phyloP scores from a whole-genome alignment of 2,113 vertebrate species.

The Engraulis encrasicolus region DNA sequence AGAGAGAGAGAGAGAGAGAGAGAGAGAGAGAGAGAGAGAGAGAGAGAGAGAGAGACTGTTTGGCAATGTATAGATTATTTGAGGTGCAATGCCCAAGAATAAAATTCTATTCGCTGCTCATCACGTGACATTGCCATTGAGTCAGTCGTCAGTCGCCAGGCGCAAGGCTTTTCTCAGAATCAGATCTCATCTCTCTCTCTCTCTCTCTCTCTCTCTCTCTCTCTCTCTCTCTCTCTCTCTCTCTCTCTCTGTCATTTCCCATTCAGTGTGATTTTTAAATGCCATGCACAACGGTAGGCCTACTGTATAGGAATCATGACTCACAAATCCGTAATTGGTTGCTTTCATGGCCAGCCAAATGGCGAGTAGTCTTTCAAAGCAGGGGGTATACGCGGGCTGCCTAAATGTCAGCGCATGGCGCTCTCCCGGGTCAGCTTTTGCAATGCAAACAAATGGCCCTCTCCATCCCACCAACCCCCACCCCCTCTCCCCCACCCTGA shows the following conservation, averaged over 20 bases:
- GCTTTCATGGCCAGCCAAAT: background rate
- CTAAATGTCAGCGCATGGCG: slow-evolving; percentile 38
- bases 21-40: too few relatives aligned
- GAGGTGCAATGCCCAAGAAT: background rate
- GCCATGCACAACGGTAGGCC: too few relatives aligned
- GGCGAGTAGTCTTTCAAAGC: slow-evolving; percentile 14
- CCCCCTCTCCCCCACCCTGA: background rate
- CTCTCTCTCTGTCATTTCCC: background rate
- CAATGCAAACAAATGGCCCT: slow-evolving; percentile 31
- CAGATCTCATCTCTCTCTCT: background rate
- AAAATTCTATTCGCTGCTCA: background rate
- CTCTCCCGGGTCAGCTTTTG: slow-evolving; percentile 28
- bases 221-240: too few relatives aligned
- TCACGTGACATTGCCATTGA: background rate
- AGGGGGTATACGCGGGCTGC: background rate
- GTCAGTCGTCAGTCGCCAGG: too few relatives aligned
- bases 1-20: too few relatives aligned
- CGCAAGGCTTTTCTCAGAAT: background rate
- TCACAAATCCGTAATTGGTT: slow-evolving; percentile 26
- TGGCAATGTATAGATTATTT: background rate
- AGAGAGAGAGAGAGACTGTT: background rate
- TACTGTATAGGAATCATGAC: background rate
- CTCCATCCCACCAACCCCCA: slow-evolving; percentile 6
- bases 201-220: too few relatives aligned
- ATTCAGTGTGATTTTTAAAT: background rate